Conservation (phyloP, 2,888 invertebrate genomes). For the Ethmia dodecea region DNA sequence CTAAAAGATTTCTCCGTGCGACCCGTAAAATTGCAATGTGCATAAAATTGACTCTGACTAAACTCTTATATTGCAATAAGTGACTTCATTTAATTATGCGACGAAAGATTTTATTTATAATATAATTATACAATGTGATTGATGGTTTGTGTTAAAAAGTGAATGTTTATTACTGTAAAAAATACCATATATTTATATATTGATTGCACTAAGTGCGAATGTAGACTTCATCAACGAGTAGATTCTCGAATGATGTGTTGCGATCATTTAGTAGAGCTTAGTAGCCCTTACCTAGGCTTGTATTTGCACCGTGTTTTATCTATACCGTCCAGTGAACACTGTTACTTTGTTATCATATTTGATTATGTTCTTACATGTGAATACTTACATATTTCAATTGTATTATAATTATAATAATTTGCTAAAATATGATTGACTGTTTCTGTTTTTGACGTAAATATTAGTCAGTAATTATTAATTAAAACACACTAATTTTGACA, state of each 20-base stretch:
- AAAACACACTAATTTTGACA: too few species aligned
- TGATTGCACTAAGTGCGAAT: constrained; percentile 69
- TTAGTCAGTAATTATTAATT: too few species aligned
- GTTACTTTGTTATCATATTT: constrained; percentile 36
- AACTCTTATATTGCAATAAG: too few species aligned
- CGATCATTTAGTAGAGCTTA: background rate
- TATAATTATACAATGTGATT: constrained; percentile 39
- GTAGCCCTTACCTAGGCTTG: constrained; percentile 2
- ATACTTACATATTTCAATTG: too few species aligned
- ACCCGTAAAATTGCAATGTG: too few species aligned
- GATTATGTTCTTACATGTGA: too few species aligned
- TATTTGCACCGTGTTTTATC: constrained; percentile 53
- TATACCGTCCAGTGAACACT: constrained; percentile 71
- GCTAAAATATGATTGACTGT: too few species aligned
- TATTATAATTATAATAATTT: too few species aligned
- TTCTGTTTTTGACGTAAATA: too few species aligned
- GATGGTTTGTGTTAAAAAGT: constrained; percentile 54
- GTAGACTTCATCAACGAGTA: constrained; percentile 61
- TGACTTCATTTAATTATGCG: background rate
- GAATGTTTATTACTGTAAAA: constrained; percentile 46
- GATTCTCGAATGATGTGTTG: constrained; percentile 10
- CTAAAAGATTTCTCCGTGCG: too few species aligned
- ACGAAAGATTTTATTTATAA: background rate
- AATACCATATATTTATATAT: constrained; percentile 31
- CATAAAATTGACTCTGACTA: too few species aligned